These are phyloP conservation scores for Philhelius pedissequus DNA, from an alignment of 2,888 invertebrate genomes.

Conservation along the genomic window DNA sequence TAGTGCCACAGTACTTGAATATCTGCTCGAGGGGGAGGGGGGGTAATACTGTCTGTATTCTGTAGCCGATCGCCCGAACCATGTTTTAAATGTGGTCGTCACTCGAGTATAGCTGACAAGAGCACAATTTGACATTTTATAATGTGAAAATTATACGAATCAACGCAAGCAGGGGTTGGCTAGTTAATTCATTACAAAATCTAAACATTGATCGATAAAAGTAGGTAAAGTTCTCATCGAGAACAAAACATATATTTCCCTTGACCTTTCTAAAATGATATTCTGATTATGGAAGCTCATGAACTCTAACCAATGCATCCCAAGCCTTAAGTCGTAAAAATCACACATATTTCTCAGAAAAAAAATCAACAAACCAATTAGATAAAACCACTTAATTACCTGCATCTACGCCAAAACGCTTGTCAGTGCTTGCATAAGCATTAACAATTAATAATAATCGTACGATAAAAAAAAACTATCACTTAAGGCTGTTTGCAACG, in stretches of 20 bases:
- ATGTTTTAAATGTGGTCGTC: too few relatives aligned
- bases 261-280: not conserved
- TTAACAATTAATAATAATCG: not conserved
- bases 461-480: not conserved
- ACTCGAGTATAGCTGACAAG: too few relatives aligned
- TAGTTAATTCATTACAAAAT: too few relatives aligned
- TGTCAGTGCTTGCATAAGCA: not conserved
- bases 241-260: not conserved
- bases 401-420: not conserved
- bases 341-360: not conserved
- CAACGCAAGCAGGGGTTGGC: too few relatives aligned
- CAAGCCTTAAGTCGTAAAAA: not conserved
- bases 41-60: too few relatives aligned
- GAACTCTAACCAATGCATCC: not conserved
- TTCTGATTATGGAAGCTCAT: not conserved
- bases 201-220: not conserved
- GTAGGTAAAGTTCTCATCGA: not conserved
- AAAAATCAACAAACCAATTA: not conserved
- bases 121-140: too few relatives aligned
- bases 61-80: too few relatives aligned
- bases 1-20: too few relatives aligned
- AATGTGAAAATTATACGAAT: too few relatives aligned
- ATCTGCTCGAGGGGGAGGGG: too few relatives aligned
- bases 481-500: not conserved
- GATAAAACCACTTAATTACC: not conserved